Evolutionary conservation across 2,888 invertebrate species (phyloP), one percentile per base, ranked within the genome.

Genomic region (Meteorus colon): DNA sequence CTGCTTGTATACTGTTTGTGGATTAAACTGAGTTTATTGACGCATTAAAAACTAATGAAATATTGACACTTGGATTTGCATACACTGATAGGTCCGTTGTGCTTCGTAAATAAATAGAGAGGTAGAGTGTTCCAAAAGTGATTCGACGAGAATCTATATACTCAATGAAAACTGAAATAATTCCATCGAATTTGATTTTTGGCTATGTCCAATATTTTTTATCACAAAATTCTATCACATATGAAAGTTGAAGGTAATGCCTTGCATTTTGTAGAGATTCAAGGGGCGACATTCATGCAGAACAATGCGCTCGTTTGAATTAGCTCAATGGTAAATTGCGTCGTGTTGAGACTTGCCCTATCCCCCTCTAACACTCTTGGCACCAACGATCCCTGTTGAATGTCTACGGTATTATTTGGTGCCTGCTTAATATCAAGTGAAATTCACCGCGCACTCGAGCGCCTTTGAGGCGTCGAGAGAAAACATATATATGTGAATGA

Each of bases 201-300:
- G 62, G 27, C 29, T 34, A 69, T 27, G 19, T 68, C 24, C 48
- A 19, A 10, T 59, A 37, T 27, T 62, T 62, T 31, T 29, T 14
- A 29, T 0, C 29, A 29, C 62, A 0, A 55, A 55, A 55, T 29
- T 29, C 24, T 12, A 16, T 27, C 8, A 29, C 14, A 10, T 24
- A 41, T 27, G 16, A 67, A 27, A 24, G 60, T 66, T 24, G 37
- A 45, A 41, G 41, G 55, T 31, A 45, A 59, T 60, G 65, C 19
- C 19, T 62, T 14, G 48, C 48, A 75, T 70, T 63, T 63, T 34
- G 51, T 41, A 27, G 34, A 27, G 67, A 51, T 59, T 75, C 70
- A 75, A 75, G 60, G 69, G 62, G 37, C 27, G n/a, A 31, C 55
- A 69, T 69, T 72, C 63, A 51, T 70, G 48, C 65, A 19, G 70